A percentile compares a stretch with the other conserved stretches of the same genome.
These are phyloP conservation scores for Sarcophaga carnaria DNA, from an alignment of 2,888 invertebrate genomes.

Conservation along the genomic window DNA sequence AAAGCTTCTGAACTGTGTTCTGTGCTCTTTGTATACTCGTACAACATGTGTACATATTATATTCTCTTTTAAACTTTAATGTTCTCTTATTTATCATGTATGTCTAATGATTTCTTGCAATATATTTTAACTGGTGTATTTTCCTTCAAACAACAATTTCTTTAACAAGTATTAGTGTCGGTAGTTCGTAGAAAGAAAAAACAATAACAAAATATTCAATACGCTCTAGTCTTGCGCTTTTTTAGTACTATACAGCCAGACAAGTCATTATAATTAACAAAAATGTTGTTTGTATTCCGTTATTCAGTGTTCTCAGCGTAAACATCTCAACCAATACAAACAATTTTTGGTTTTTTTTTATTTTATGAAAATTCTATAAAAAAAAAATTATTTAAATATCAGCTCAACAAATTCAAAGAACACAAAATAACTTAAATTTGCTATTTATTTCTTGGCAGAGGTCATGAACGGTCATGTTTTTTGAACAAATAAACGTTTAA, in stretches of 20 bases:
- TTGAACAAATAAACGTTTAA: conserved; percentile 28
- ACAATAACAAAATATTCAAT: neutral
- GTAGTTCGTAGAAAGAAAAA: neutral
- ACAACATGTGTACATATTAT: too few species aligned
- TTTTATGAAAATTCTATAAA: conserved; percentile 38
- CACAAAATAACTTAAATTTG: conserved; percentile 17
- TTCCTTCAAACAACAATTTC: neutral
- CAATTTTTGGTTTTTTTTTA: conserved; percentile 17
- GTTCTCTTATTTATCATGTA: too few species aligned
- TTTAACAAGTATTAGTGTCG: neutral
- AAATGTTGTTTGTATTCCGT: conserved; percentile 23
- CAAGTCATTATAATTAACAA: conserved; percentile 39
- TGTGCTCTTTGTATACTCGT: too few species aligned
- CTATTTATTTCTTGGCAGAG: conserved; percentile 52
- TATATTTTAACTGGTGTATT: neutral
- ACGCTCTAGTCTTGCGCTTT: conserved; percentile 47
- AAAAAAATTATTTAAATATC: conserved; percentile 27
- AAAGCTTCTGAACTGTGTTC: too few species aligned
- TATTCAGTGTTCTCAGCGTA: conserved; percentile 38
- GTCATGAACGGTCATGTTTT: conserved; percentile 57
- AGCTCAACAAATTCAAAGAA: conserved; percentile 4
- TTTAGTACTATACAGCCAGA: conserved; percentile 40
- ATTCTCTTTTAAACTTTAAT: too few species aligned
- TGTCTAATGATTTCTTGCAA: too few species aligned
- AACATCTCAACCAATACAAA: conserved; percentile 38